Evolutionary conservation across 1,140 invertebrate species (phyloP).

Genomic region (Globodera ellingtonae): DNA sequence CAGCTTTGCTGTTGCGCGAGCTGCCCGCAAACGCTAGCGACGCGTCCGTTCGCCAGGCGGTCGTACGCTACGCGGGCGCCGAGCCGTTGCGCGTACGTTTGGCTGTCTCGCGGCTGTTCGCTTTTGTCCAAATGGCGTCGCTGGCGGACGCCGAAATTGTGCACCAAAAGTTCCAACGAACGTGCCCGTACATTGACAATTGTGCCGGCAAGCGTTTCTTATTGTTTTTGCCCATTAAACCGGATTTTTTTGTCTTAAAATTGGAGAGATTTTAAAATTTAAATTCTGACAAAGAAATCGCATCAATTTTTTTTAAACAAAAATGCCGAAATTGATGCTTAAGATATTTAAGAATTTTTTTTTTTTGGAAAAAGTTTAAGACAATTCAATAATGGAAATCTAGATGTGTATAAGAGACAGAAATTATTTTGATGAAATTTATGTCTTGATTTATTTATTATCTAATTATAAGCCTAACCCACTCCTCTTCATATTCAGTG

Average conservation of each 20-base stretch:
- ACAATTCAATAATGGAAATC: no score
- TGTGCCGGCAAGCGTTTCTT: not conserved
- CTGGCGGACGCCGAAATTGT: not conserved
- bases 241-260: not conserved
- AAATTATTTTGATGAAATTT: no score
- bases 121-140: slow-evolving; percentile 1
- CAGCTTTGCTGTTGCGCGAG: not conserved
- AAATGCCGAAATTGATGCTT: no score
- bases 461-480: not conserved
- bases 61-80: not conserved
- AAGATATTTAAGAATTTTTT: no score
- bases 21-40: not conserved
- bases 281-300: not conserved
- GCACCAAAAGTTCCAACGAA: not conserved
- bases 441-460: no score
- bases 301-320: no score
- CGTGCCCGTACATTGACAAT: not conserved
- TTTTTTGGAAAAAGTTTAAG: no score
- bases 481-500: not conserved
- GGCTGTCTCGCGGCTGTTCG: not conserved
- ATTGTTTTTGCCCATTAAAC: not conserved
- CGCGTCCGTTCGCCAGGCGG: not conserved
- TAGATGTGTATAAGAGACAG: no score
- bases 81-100: not conserved
- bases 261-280: not conserved